Evolutionary conservation across 2,888 invertebrate genomes (phyloP), one percentile per base, ranked within the genome.

Genomic region (Nymphalis c-album): DNA sequence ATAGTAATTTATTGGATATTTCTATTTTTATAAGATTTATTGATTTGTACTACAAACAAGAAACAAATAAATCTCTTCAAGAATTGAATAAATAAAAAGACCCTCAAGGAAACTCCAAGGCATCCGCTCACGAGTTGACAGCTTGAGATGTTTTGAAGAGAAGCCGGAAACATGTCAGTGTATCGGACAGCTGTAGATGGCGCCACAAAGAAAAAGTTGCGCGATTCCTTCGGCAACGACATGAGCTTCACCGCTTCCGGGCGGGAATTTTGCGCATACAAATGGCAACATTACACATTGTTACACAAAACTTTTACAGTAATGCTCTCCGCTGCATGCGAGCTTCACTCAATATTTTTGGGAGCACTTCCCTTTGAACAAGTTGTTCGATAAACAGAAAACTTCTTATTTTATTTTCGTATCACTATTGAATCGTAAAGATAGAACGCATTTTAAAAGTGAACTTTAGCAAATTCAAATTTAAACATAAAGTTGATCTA

Each of bases 241-340:
- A 81, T 77, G 80, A 84, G 82, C 82, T 73, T 74, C 80, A 80
- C 75, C 71, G 78, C 84, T 86, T 90, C 91, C 90, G 88, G 81
- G 72, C 78, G 83, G 84, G 84, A 85, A 82, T 82, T 83, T 80
- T 81, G 74, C 87, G 92, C 92, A 92, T 92, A 92, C 83, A 90
- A 91, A 92, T 91, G 88, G 90, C 90, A 87, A 84, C 86, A 92
- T 92, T 92, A 92, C 77, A 83, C 82, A 90, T 91, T 91, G 90
- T 91, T 88, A 89, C 81, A 81, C 83, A 84, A 91, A 91, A 91
- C 85, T 91, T 92, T 88, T 79, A 78, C 80, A 82, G 85, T 86
- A 88, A 88, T 89, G 84, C 87, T 83, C 87, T 86, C 83, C 81
- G 82, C 80, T 80, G 73, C 79, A 76, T 78, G 78, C 80, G 83